These are phyloP conservation scores for Cepphus grylle DNA, from an alignment of 2,113 vertebrate genomes.

Conservation along the genomic window DNA sequence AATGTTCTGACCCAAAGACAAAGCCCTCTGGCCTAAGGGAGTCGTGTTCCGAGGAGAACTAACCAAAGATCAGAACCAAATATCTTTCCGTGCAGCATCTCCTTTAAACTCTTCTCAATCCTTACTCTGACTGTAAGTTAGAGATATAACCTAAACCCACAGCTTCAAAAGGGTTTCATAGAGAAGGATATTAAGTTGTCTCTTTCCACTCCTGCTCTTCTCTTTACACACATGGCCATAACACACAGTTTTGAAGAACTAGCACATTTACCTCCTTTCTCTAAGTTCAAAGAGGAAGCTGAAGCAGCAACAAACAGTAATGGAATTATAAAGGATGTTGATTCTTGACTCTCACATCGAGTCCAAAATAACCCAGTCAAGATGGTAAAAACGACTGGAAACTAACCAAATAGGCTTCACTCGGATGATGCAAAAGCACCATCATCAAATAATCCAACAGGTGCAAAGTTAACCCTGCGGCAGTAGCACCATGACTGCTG, in stretches of 20 bases:
- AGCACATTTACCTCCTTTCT: background rate
- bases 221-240: background rate
- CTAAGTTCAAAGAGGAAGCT: background rate
- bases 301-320: background rate
- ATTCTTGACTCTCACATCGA: background rate
- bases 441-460: background rate
- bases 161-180: background rate
- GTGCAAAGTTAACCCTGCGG: background rate
- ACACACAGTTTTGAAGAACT: background rate
- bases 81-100: background rate
- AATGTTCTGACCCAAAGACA: background rate
- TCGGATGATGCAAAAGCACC: accelerated
- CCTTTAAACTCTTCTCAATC: background rate
- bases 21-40: background rate
- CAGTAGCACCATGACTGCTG: background rate
- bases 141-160: background rate
- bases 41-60: background rate
- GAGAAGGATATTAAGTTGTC: background rate
- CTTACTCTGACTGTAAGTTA: background rate
- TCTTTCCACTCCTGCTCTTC: background rate
- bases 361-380: background rate
- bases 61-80: accelerated
- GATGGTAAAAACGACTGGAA: background rate
- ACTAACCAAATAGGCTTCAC: background rate
- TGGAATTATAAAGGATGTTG: background rate